Base-by-base conservation (phyloP, 2,888 invertebrate genomes). In the Eustalomyia histrio region DNA sequence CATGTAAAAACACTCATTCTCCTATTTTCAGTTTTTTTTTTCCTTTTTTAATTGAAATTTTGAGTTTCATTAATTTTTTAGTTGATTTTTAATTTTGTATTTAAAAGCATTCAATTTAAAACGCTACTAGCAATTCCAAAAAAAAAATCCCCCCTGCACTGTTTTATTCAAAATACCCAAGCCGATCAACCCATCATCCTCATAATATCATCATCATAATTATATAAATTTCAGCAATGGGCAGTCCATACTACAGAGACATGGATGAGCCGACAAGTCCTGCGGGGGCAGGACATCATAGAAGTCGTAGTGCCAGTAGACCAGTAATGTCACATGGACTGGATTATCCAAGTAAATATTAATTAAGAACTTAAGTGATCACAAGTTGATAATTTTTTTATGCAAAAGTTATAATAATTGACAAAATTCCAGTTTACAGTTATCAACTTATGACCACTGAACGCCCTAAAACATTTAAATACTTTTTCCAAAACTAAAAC, bases 201-300 rank as follows among this genome's bases (percentile, higher is more conserved):
- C 89, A 88, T 89, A 86, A 89, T 91, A 91, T 90, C 92, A 92
- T 89, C 91, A 90, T 88, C 90, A 91, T 91, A 90, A 90, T 89
- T 90, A 86, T 90, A 85, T 88, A 86, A 89, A 86, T 90, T 90
- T 85, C 89, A 91, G 91, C 90, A 87, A 91, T 91, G 91, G 91
- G 91, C 87, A 94, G 94, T 89, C 94, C 94, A 92, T 94, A 94
- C 90, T 93, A 94, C 90, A 92, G 94, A 91, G 94, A 94, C 92
- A 94, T 94, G 92, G 96, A 96, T 91, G 95, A 96, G 91, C 94
- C 95, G 87, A 95, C 94, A 88, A 96, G 96, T 92, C 96, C 96
- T 90, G 95, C 95, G 91, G 94, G 96, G 92, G 94, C 95, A 90
- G 95, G 96, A 89, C 94, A 95, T 88, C 92, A 93, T 93, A 94